These are phyloP conservation scores for Vollenhovia emeryi DNA, from an alignment of 1,140 invertebrate species.

Conservation along the genomic window DNA sequence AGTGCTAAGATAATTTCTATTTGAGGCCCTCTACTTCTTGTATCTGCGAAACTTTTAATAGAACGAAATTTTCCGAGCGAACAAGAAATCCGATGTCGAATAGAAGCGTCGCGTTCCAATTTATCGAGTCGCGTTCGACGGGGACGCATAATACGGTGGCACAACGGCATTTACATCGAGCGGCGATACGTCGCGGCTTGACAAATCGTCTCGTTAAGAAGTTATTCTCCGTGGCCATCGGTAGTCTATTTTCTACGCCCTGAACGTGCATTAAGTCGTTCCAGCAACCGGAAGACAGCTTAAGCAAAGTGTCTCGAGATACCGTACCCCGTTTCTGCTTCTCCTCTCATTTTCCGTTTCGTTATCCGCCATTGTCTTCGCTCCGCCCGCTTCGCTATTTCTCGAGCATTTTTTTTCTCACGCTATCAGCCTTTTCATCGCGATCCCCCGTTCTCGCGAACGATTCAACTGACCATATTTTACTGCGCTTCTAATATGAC, in stretches of 20 bases:
- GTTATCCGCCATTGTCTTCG: conserved; percentile 39
- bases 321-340: conserved; percentile 9
- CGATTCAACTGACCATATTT: neutral
- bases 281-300: conserved; percentile 38
- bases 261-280: conserved; percentile 55
- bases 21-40: neutral
- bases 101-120: conserved; percentile 2
- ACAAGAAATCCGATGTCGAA: neutral
- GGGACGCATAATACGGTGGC: conserved; percentile 14
- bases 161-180: conserved; percentile 32
- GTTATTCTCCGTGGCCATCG: conserved; percentile 46
- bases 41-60: neutral
- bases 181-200: conserved; percentile 40
- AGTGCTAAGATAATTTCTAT: neutral
- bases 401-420: neutral
- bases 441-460: neutral
- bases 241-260: conserved; percentile 46
- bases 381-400: conserved; percentile 2
- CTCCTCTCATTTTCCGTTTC: conserved; percentile 40
- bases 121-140: conserved; percentile 36
- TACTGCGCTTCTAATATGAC: neutral
- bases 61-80: neutral
- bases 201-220: conserved; percentile 55
- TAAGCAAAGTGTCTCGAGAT: conserved; percentile 52
- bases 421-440: neutral